Base-by-base conservation (phyloP, 2,797 vertebrate genomes). In the Allobates femoralis region DNA sequence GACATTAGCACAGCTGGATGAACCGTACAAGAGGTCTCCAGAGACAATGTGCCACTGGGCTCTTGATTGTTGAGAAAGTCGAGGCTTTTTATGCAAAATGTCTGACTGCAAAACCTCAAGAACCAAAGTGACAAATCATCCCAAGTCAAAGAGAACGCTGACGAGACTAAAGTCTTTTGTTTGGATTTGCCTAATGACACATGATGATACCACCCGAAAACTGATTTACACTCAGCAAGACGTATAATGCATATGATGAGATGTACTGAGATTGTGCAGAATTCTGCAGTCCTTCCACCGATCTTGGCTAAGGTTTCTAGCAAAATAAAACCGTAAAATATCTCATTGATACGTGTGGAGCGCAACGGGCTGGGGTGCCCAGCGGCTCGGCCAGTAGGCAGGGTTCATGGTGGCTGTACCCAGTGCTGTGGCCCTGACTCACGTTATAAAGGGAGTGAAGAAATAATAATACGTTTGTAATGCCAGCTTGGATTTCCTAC, bases 1-100 rank as follows among this genome's bases (percentile, higher is more conserved):
- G 67, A 71, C 67, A 41, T 46, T 71, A 71, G 67, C 21, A 46
- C 67, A 71, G 67, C 67, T 71, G 67, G 67, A 71, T n/a, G 12
- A 21, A 46, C 37, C 46, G 21, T 71, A 71, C 21, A 71, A 71
- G 67, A 34, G 64, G 28, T 67, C 64, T 67, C 34, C 15, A 34
- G 41, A 23, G 67, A n/a, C 41, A 69, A 69, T 37, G 67, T 71
- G 21, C 12, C 1, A 37, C 66, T 69, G 30, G 30, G 16, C 30
- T 69, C 66, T 37, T 69, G 28, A 66, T 66, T 69, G 30, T 34
- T 16, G 64, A 0, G 5, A 67, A 67, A 69, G 66, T 69, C 66
- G 21, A 34, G 6, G 66, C 15, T 66, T 32, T 66, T 66, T 66
- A n/a, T 26, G 32, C 14, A 10, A 46, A 46, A 32, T 66, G 32